phyloP scores from a whole-genome alignment of 2,797 vertebrate species.

The Danio kyathit region DNA sequence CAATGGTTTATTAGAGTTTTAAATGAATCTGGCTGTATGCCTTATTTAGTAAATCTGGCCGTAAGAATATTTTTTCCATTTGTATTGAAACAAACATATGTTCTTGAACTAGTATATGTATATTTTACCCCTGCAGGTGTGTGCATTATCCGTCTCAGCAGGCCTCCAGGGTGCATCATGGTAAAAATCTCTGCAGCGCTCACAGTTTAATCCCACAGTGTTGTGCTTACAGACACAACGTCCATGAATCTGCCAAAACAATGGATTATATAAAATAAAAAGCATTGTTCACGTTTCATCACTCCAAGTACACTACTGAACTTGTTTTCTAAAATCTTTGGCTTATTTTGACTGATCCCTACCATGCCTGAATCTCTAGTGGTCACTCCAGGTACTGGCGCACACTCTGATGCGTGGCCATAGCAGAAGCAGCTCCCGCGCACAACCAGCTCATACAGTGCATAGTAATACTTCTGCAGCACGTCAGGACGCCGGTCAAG shows the following conservation, averaged over 20 bases:
- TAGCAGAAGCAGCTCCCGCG: slow-evolving; percentile 93
- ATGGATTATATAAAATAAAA: neutral
- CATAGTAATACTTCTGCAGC: slow-evolving; percentile 93
- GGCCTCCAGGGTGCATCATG: slow-evolving; percentile 87
- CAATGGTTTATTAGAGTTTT: too few species aligned
- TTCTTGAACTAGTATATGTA: neutral
- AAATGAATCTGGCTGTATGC: too few species aligned
- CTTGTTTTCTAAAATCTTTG: neutral
- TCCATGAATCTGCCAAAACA: slow-evolving; percentile 81
- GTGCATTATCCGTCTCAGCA: slow-evolving; percentile 81
- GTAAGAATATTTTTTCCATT: neutral
- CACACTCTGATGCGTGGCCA: slow-evolving; percentile 86
- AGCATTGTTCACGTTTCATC: neutral
- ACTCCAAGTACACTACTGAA: neutral
- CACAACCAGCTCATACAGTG: slow-evolving; percentile 93
- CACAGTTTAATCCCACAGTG: slow-evolving; percentile 87
- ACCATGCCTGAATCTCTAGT: slow-evolving; percentile 79
- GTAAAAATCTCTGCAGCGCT: slow-evolving; percentile 83
- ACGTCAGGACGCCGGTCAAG: slow-evolving; percentile 83
- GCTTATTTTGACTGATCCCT: slow-evolving; percentile 44
- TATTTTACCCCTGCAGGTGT: slow-evolving; percentile 81
- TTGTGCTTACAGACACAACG: slow-evolving; percentile 88
- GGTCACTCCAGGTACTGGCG: slow-evolving; percentile 75
- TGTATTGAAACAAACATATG: neutral
- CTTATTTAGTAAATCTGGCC: too few species aligned